phyloP scores from a whole-genome alignment of 1,140 invertebrate species.

The Heliconius eleuchia region DNA sequence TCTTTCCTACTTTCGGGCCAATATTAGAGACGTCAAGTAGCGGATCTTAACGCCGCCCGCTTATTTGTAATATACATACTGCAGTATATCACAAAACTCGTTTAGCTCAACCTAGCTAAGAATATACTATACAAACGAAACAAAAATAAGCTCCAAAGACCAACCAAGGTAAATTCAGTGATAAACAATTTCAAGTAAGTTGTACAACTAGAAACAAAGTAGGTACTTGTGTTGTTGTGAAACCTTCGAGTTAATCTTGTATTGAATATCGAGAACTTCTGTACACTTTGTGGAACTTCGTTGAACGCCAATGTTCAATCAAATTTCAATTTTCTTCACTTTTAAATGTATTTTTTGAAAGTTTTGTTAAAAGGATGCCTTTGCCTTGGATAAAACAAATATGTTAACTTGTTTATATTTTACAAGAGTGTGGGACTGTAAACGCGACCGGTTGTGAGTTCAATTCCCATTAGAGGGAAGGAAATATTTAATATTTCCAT shows the following conservation, averaged over 20 bases:
- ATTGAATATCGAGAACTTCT: background rate
- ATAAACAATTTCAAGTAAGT: background rate
- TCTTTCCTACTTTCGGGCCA: background rate
- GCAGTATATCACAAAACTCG: no score
- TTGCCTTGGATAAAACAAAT: no score
- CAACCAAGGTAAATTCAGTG: background rate
- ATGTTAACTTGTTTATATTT: no score
- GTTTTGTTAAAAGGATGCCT: no score
- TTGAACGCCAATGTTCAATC: background rate
- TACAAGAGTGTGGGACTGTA: no score
- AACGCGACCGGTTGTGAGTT: no score
- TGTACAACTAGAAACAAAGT: constrained; percentile 2
- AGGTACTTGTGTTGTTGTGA: background rate
- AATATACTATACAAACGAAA: background rate
- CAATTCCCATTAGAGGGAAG: no score
- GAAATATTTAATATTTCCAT: no score
- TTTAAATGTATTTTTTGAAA: background rate
- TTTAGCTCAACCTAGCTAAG: no score
- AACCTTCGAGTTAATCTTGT: constrained; percentile 2
- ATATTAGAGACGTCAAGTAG: background rate
- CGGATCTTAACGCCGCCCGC: no score
- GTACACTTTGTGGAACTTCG: background rate
- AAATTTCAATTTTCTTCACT: background rate
- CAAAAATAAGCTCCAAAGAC: background rate
- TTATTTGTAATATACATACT: no score